Conservation (phyloP, 2,113 vertebrate genomes). For the Sylvietta virens region DNA sequence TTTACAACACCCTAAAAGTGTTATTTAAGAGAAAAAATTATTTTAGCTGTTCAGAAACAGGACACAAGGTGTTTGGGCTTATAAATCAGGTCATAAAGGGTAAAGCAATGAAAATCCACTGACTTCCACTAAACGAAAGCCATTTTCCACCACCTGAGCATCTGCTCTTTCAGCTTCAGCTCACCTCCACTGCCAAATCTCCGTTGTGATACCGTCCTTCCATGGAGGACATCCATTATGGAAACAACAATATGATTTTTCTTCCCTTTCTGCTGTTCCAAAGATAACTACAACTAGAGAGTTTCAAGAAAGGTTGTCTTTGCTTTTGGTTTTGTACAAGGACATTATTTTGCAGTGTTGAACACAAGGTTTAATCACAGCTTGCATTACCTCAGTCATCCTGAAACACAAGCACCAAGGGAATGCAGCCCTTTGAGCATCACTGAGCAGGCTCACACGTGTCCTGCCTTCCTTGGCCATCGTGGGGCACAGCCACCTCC, state of each 20-base stretch:
- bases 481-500: background rate
- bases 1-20: background rate
- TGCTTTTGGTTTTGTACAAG: background rate
- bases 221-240: background rate
- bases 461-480: background rate
- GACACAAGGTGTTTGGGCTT: background rate
- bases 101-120: background rate
- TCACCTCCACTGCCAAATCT: background rate
- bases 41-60: background rate
- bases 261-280: background rate
- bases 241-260: background rate
- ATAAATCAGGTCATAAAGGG: background rate
- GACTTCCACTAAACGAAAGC: background rate
- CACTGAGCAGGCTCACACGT: accelerated
- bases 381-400: background rate
- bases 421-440: background rate
- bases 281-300: background rate
- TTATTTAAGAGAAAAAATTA: background rate
- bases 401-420: background rate
- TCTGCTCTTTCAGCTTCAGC: constrained; percentile 8
- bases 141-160: constrained; percentile 4
- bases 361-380: background rate
- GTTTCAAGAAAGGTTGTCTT: background rate
- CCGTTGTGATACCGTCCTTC: background rate
- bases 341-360: background rate